Percentiles rank a stretch among this genome's conserved stretches.
Evolutionary conservation across 2,113 vertebrate genomes (phyloP).

Genomic region (Podilymbus podiceps): DNA sequence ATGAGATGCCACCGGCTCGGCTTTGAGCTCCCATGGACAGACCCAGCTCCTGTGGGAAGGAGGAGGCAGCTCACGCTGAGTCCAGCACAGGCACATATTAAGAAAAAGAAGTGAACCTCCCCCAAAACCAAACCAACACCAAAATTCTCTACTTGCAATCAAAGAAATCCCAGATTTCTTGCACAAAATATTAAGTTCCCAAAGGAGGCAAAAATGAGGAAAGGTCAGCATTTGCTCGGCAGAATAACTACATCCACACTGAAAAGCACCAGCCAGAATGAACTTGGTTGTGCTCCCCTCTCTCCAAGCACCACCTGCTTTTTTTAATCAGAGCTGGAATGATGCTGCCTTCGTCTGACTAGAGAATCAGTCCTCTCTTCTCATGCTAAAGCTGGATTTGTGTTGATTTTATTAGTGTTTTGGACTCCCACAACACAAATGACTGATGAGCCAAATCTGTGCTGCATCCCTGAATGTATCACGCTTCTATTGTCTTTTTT

Average conservation of each 20-base stretch:
- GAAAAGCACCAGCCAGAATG: neutral
- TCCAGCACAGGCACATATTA: rapidly evolving
- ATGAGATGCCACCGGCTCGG: neutral
- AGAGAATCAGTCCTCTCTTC: constrained; percentile 22
- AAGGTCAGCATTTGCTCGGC: neutral
- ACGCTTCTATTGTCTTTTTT: neutral
- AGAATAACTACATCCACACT: neutral
- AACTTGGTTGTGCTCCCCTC: neutral
- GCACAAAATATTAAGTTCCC: neutral
- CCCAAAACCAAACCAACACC: neutral
- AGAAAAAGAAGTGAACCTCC: neutral
- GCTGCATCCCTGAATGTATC: neutral
- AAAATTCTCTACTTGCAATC: neutral
- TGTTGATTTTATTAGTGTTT: constrained; percentile 57
- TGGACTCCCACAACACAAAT: constrained; percentile 36
- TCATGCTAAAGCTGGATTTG: neutral
- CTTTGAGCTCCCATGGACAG: neutral
- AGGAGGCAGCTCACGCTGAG: neutral
- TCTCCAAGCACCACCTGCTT: neutral
- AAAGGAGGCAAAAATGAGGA: neutral
- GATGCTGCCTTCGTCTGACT: constrained; percentile 31
- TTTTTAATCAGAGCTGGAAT: constrained; percentile 34
- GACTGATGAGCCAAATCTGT: constrained; percentile 57
- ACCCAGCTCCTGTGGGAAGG: neutral
- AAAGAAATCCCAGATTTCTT: neutral